Percentiles rank a stretch among this genome's conserved stretches.
Conservation (phyloP, 2,113 vertebrate species). For the Elaphurus davidianus region DNA sequence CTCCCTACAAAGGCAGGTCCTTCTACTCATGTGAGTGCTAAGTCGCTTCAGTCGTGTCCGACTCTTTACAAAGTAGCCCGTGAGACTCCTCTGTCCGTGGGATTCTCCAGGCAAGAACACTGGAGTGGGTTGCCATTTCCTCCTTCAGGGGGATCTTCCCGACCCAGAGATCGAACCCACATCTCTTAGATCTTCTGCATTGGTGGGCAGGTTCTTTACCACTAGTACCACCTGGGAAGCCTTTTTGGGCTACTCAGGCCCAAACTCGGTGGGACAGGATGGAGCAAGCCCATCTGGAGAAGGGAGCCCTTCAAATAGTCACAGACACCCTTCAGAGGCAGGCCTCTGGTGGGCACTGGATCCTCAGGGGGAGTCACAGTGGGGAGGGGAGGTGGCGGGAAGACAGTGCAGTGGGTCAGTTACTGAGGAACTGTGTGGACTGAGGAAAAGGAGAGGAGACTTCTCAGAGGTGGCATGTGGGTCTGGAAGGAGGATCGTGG, state of each 20-base stretch:
- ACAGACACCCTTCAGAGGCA: not conserved
- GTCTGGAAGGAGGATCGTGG: not conserved
- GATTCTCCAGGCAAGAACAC: not conserved
- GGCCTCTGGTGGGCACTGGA: not conserved
- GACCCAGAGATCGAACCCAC: not conserved
- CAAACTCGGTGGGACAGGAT: not conserved
- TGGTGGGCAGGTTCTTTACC: not conserved
- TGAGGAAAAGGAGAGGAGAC: not conserved
- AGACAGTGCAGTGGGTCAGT: not conserved
- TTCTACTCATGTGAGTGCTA: not conserved
- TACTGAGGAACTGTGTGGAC: not conserved
- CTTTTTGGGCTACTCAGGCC: not conserved
- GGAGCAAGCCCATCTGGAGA: not conserved
- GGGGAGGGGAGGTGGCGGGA: not conserved
- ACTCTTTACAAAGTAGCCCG: not conserved
- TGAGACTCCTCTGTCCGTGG: not conserved
- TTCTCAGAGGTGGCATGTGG: not conserved
- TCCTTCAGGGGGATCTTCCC: not conserved
- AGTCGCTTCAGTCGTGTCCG: not conserved
- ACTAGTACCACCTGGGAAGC: not conserved
- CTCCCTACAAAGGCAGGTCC: not conserved
- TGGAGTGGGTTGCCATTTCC: not conserved
- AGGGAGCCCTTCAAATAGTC: not conserved
- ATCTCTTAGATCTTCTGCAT: not conserved
- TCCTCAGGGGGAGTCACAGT: not conserved